Conservation (phyloP, 2,113 vertebrate genomes). For the Python bivittatus region DNA sequence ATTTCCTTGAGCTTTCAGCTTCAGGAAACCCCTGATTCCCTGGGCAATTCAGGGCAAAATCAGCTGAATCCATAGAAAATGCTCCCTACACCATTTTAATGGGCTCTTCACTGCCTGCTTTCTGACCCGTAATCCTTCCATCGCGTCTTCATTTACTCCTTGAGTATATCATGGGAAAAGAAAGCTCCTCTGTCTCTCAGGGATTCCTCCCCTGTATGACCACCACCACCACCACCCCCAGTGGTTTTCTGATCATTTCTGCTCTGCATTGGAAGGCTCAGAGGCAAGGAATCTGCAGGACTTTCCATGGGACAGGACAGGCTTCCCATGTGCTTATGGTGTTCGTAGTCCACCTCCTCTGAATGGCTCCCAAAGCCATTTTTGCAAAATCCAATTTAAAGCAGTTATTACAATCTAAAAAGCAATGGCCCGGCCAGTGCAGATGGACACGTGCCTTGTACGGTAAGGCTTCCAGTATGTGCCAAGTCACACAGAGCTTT, state of each 20-base stretch:
- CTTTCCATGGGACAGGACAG: too few species aligned
- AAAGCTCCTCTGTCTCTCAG: not conserved
- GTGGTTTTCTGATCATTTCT: not conserved
- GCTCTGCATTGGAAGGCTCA: not conserved
- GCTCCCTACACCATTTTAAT: not conserved
- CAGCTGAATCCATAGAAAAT: not conserved
- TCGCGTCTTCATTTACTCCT: conserved; percentile 39
- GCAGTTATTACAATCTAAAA: not conserved
- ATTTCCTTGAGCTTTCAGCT: conserved; percentile 3
- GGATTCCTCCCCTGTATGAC: not conserved
- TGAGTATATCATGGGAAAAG: not conserved
- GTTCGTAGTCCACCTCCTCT: not conserved
- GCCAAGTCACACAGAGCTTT: not conserved
- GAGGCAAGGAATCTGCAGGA: not conserved
- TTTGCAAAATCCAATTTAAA: not conserved
- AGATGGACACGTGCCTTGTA: not conserved
- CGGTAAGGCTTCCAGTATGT: not conserved
- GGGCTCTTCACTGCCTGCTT: not conserved
- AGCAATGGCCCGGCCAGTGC: not conserved
- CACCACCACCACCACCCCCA: not conserved
- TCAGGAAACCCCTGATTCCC: not conserved
- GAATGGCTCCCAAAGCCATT: not conserved
- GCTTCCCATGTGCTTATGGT: not conserved
- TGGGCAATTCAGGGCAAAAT: not conserved
- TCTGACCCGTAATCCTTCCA: not conserved